Evolutionary conservation across 2,888 invertebrate species (phyloP).

Genomic region (Noctua fimbriata): DNA sequence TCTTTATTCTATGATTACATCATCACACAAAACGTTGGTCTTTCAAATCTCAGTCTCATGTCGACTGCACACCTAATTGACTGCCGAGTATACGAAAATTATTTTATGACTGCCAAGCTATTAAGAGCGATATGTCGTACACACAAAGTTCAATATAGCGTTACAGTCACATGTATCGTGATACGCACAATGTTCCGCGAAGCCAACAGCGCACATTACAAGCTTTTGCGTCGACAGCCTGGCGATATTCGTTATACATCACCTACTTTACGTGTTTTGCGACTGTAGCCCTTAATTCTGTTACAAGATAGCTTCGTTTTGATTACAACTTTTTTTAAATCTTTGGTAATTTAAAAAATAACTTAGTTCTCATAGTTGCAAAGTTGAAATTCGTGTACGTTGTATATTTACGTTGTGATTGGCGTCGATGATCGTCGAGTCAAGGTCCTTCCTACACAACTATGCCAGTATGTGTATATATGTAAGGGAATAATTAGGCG

Average conservation of each 20-base stretch:
- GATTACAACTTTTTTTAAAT: neutral
- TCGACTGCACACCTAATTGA: constrained; percentile 4
- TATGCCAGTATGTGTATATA: constrained; percentile 3
- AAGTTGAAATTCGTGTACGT: neutral
- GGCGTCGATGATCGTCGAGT: neutral
- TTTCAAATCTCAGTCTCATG: constrained; percentile 14
- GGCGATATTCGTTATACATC: constrained; percentile 42
- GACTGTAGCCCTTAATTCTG: neutral
- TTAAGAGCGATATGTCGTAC: constrained; percentile 5
- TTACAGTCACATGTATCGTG: constrained; percentile 29
- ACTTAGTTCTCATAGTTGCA: neutral
- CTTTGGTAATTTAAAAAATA: neutral
- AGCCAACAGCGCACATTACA: constrained; percentile 49
- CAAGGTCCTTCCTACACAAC: neutral
- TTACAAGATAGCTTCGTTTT: neutral
- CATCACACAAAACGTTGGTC: neutral
- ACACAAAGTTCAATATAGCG: constrained; percentile 30
- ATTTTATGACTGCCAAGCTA: neutral
- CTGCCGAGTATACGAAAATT: neutral
- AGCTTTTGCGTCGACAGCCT: constrained; percentile 49
- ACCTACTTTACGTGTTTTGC: neutral
- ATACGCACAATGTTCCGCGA: constrained; percentile 57
- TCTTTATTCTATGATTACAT: constrained; percentile 3
- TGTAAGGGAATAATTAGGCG: neutral
- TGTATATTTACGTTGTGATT: constrained; percentile 1